Base-by-base conservation (phyloP, 2,888 invertebrate genomes). In the Hyposoter dolosus region DNA sequence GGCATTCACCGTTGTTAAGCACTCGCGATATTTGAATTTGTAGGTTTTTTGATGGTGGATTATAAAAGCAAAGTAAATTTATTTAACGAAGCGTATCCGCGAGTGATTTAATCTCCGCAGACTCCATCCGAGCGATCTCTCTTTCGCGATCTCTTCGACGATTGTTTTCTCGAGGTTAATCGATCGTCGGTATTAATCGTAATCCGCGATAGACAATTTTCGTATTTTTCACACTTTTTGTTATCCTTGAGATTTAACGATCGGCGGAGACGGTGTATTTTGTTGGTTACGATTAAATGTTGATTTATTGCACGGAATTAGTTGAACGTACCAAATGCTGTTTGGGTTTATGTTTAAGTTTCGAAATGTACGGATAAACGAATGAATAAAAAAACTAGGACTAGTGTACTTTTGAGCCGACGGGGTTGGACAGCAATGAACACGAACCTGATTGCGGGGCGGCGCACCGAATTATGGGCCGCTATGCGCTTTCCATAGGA, bases 371-470 rank as follows among this genome's bases (percentile, higher is more conserved):
- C n/a, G n/a, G 40, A 10, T 7, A 40, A 60, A 23, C 28, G 53
- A 60, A 0, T 10, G 10, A 40, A 69, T 32, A 69, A 56, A 28
- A 69, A 45, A 32, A 47, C 32, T n/a, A 45, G 45, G 71, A 69
- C 40, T 65, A 66, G 23, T 32, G 9, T 76, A n/a, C 74, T 12
- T 53, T 53, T 77, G 72, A 69, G 69, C 78, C 78, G 83, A 84
- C 86, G 69, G 86, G 69, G 86, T 86, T 82, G 71, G 76, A 75
- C 86, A 84, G 85, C 91, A 90, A 91, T 87, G 90, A 91, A 88
- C 91, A 92, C 93, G 92, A 93, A 92, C 92, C 93, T 93, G 92
- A 92, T 92, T 92, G 92, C 92, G 92, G 91, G 91, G 92, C 93
- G 92, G 93, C 92, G 91, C 91, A 92, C 93, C 92, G 93, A 93